Percentiles rank a stretch among this genome's conserved stretches.
Evolutionary conservation across 2,888 invertebrate species (phyloP).

Genomic region (Drosophila imparisetae): DNA sequence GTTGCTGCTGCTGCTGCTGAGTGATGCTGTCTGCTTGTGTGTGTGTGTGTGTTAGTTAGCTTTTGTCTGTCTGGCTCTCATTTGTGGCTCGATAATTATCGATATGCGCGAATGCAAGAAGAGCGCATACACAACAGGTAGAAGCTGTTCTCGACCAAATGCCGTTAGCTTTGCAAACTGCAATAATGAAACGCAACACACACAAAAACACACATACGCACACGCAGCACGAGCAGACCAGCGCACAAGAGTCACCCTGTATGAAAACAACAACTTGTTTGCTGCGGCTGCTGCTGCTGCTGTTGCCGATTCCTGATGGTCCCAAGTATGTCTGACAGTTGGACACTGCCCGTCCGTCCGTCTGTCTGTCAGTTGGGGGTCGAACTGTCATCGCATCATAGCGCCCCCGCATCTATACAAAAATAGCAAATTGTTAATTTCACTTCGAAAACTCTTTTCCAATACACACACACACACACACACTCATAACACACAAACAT

Average conservation of each 20-base stretch:
- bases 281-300: constrained; percentile 8
- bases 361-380: constrained; percentile 53
- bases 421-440: constrained; percentile 80
- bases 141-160: constrained; percentile 56
- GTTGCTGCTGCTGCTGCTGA: constrained; percentile 17
- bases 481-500: background rate
- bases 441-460: constrained; percentile 76
- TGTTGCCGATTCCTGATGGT: constrained; percentile 46
- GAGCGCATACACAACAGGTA: constrained; percentile 46
- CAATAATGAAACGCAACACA: constrained; percentile 35
- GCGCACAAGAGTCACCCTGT: constrained; percentile 28
- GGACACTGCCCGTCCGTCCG: constrained; percentile 41
- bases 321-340: constrained; percentile 57
- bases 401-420: constrained; percentile 66
- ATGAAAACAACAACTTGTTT: constrained; percentile 56
- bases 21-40: constrained; percentile 24
- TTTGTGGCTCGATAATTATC: constrained; percentile 52
- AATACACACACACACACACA: constrained; percentile 52
- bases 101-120: constrained; percentile 55
- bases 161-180: constrained; percentile 61
- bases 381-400: constrained; percentile 60
- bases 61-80: constrained; percentile 28
- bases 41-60: constrained; percentile 17
- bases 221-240: constrained; percentile 4
- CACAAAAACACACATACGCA: constrained; percentile 10